phyloP scores from a whole-genome alignment of 2,113 vertebrate genomes.

The Garra rufa region DNA sequence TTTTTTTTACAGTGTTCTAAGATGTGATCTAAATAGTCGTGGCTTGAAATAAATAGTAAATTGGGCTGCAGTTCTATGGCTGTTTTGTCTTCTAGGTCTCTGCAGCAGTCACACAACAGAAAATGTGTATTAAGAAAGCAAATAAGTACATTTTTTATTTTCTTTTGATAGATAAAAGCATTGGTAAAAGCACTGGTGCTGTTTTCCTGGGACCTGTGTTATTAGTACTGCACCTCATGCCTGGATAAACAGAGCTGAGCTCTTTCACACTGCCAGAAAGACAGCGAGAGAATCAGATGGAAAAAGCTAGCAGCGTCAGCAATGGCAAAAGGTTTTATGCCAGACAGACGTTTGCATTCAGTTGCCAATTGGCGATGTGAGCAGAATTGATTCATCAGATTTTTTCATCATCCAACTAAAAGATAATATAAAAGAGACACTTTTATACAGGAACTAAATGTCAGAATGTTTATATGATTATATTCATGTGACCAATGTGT shows the following conservation, averaged over 20 bases:
- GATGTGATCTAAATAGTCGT: no score
- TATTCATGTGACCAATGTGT: not conserved
- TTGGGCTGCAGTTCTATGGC: no score
- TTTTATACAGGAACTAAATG: not conserved
- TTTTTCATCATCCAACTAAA: not conserved
- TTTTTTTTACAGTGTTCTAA: no score
- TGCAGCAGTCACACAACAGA: no score
- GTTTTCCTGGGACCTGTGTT: not conserved
- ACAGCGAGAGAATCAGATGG: slow-evolving; percentile 25
- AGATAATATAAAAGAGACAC: not conserved
- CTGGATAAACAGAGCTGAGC: not conserved
- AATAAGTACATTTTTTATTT: not conserved
- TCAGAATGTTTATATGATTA: not conserved
- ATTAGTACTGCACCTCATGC: slow-evolving; percentile 8
- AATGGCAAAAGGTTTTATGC: not conserved
- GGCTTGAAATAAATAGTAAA: no score
- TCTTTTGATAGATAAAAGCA: not conserved
- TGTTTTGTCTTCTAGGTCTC: no score
- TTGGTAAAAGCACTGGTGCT: not conserved
- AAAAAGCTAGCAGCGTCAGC: slow-evolving; percentile 15
- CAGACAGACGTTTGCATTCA: slow-evolving; percentile 26
- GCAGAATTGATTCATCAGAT: not conserved
- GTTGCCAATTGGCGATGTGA: not conserved
- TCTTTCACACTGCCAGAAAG: slow-evolving; percentile 15
- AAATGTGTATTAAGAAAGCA: no score